A percentile compares a stretch with the other conserved stretches of the same genome.
Evolutionary conservation across 2,797 vertebrate species (phyloP).

Genomic region (Siniperca undulata): DNA sequence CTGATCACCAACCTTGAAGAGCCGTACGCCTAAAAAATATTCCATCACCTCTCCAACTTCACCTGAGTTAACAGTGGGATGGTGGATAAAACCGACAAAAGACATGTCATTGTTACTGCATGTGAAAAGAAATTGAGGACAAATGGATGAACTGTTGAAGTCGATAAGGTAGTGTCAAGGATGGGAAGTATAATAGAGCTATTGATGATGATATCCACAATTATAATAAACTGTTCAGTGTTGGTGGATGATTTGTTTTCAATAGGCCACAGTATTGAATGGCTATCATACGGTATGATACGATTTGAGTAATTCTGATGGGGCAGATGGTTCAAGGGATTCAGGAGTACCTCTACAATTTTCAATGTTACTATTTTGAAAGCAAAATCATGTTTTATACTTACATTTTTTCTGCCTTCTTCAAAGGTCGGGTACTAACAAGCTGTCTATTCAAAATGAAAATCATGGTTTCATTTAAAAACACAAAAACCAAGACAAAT

Average conservation of each 20-base stretch:
- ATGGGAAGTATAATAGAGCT: not conserved
- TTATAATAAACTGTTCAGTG: conserved; percentile 1
- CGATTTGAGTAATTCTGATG: conserved; percentile 11
- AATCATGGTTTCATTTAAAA: conserved; percentile 13
- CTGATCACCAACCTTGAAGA: conserved; percentile 23
- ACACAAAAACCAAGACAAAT: not conserved
- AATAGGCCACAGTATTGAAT: conserved; percentile 22
- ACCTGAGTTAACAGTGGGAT: conserved; percentile 10
- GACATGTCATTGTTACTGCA: not conserved
- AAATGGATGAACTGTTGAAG: conserved; percentile 3
- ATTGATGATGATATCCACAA: conserved; percentile 21
- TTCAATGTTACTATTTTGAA: not conserved
- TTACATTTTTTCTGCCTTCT: conserved; percentile 21
- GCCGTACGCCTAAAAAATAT: not conserved
- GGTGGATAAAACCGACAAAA: conserved; percentile 4
- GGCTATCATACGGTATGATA: conserved; percentile 5
- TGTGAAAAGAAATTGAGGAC: conserved; percentile 24
- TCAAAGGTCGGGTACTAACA: conserved; percentile 12
- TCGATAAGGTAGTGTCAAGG: conserved; percentile 17
- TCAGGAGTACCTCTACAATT: not conserved
- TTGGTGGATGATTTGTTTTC: conserved; percentile 3
- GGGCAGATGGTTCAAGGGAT: conserved; percentile 28
- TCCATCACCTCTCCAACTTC: not conserved
- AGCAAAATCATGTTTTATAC: conserved; percentile 27
- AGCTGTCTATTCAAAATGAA: not conserved